These are phyloP conservation scores for Drosophila athabasca DNA, from an alignment of 1,140 invertebrate species.

Conservation along the genomic window DNA sequence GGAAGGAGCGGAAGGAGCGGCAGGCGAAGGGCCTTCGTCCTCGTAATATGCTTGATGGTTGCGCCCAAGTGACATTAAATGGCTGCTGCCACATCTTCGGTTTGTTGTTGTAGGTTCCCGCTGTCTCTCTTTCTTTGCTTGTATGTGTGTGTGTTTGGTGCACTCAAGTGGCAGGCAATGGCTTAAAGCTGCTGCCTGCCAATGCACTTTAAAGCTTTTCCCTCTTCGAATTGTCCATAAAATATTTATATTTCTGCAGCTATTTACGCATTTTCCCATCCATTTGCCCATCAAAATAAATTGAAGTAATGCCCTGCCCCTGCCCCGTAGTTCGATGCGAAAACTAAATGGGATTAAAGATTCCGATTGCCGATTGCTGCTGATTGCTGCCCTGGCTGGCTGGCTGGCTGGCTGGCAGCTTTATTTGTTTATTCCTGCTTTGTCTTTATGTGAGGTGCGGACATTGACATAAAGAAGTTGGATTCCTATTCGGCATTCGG, in stretches of 20 bases:
- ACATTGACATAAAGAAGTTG: slow-evolving; percentile 1
- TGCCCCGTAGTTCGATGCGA: slow-evolving; percentile 43
- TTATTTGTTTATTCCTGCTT: slow-evolving; percentile 51
- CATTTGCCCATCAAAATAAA: slow-evolving; percentile 68
- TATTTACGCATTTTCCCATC: slow-evolving; percentile 55
- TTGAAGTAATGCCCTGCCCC: slow-evolving; percentile 48
- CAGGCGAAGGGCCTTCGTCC: slow-evolving; percentile 30
- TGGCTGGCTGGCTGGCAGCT: slow-evolving; percentile 13
- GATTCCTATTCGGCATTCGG: not conserved
- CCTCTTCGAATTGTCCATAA: slow-evolving; percentile 28
- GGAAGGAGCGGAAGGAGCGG: slow-evolving; percentile 13
- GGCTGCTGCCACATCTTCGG: slow-evolving; percentile 59
- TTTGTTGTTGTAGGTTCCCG: slow-evolving; percentile 1
- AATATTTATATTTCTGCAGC: slow-evolving; percentile 54
- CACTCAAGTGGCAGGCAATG: slow-evolving; percentile 56
- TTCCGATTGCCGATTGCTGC: slow-evolving; percentile 41
- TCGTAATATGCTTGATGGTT: slow-evolving; percentile 77
- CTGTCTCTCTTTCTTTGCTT: slow-evolving; percentile 19
- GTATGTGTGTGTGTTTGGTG: too few species aligned
- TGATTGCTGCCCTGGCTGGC: too few species aligned
- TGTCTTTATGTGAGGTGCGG: slow-evolving; percentile 16
- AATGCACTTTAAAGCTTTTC: slow-evolving; percentile 57
- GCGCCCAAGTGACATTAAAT: slow-evolving; percentile 79
- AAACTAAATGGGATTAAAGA: slow-evolving; percentile 69
- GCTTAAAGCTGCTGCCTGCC: slow-evolving; percentile 55